Evolutionary conservation across 2,113 vertebrate genomes (phyloP).

Genomic region (Ranitomeya variabilis): DNA sequence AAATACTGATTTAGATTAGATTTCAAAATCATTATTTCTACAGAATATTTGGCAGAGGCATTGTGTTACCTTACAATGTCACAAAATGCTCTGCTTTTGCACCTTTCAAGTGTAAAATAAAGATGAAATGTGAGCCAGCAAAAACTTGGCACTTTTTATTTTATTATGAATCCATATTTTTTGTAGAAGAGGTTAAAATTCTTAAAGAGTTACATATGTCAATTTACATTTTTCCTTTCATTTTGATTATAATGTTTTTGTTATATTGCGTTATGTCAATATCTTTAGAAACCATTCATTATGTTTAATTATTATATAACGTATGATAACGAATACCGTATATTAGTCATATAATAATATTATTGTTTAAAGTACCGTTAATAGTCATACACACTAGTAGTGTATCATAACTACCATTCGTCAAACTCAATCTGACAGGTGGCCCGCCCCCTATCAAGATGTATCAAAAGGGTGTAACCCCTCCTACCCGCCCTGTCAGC

Average conservation of each 20-base stretch:
- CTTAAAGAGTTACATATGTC: not conserved
- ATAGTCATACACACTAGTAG: no score
- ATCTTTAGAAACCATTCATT: no score
- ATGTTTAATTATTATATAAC: no score
- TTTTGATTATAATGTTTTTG: not conserved
- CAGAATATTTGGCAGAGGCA: conserved; percentile 13
- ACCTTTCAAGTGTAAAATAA: not conserved
- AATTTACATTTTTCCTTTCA: not conserved
- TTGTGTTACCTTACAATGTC: conserved; percentile 33
- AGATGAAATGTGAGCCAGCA: not conserved
- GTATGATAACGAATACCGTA: no score
- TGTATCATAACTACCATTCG: no score
- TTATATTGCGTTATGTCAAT: not conserved
- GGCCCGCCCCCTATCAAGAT: no score
- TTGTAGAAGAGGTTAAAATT: not conserved
- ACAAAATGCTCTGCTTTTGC: conserved; percentile 27
- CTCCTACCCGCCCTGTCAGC: no score
- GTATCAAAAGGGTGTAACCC: no score
- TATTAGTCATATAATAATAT: no score
- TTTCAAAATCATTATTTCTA: not conserved
- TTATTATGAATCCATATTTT: not conserved
- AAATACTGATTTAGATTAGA: not conserved
- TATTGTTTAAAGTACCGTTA: no score
- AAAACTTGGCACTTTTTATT: conserved; percentile 11
- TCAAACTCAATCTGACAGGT: no score